Evolutionary conservation across 1,140 invertebrate genomes (phyloP), one percentile per base, ranked within the genome.

Genomic region (Drosophila pectinifera): DNA sequence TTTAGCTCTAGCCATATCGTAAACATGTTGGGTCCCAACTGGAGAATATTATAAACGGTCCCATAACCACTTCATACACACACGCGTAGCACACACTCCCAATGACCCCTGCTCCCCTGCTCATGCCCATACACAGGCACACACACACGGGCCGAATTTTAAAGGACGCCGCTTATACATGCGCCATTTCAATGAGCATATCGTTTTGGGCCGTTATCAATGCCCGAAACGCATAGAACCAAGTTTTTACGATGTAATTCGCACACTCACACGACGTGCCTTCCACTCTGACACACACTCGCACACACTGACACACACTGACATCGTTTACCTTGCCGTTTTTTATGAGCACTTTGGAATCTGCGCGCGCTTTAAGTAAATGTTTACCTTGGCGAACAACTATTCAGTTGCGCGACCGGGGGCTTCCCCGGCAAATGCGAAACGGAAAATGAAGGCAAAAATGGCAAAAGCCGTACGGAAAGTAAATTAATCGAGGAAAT

Each of bases 401-500:
- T 83, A 79, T 78, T 75, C 51, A 65, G 54, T 41, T 22, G 26
- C 24, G 5, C 11, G 51, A 46, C 22, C 42, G 16, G 18, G 41
- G 41, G 38, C 31, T 8, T 31, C 41, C 61, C 79, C 75, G 43
- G 46, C 57, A 77, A 83, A 83, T 78, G 69, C 55, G 51, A 88
- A 86, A 73, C 84, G 76, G 83, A 89, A 89, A 83, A 88, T 79
- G 84, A 72, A 61, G 61, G 67, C 74, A 85, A 89, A 79, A 84
- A 77, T 77, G 80, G 75, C 80, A 84, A 89, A 89, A 68, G 62
- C 62, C 80, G 73, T 70, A 69, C 68, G 84, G 84, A 88, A 89
- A 89, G 80, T 80, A 89, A 89, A 89, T 89, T 89, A 89, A 89
- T 89, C 84, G 84, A 89, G 84, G 84, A 89, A 89, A 89, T 89